Evolutionary conservation across 2,888 invertebrate species (phyloP), one percentile per base, ranked within the genome.

Genomic region (Drosophila multiciliata): DNA sequence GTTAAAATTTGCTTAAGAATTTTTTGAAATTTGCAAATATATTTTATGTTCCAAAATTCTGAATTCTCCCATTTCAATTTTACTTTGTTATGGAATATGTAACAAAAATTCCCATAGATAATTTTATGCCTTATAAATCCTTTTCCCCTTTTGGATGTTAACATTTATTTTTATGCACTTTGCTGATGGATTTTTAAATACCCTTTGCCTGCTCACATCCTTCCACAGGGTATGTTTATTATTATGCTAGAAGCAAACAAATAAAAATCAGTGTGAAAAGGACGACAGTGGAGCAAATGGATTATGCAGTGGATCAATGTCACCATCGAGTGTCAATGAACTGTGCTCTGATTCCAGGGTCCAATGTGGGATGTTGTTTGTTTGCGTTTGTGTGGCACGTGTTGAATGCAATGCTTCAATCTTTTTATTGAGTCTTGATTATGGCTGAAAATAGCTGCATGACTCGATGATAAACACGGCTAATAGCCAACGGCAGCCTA

Each of bases 321-420:
- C 75, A 73, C 20, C 33, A 38, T 36, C 59, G 36, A 50, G 66
- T 65, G 77, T 42, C 75, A 77, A 66, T 71, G 77, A 77, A 77
- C 77, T 48, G 8, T 38, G 40, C 26, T 26, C n/a, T 2, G 29
- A 7, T 4, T 17, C 23, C 45, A 45, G 63, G 72, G 38, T 54
- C 57, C 45, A 26, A 40, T 52, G 52, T 66, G 52, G 80, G 53
- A 62, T 66, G 59, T 75, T 80, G 29, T 73, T 78, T 62, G 38
- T 23, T 48, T 58, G 62, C 11, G 12, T 60, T 32, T 32, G 36
- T 55, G 62, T 26, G 75, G 57, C 66, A 78, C 77, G 71, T 66
- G 75, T 71, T 70, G 59, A 60, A 20, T 50, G 63, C 75, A 66
- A 53, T 77, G 26, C 48, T 12, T 15, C 15, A 45, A 26, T 9